Evolutionary conservation across 1,140 invertebrate species (phyloP), one percentile per base, ranked within the genome.

Genomic region (Xylocopa sonorina): DNA sequence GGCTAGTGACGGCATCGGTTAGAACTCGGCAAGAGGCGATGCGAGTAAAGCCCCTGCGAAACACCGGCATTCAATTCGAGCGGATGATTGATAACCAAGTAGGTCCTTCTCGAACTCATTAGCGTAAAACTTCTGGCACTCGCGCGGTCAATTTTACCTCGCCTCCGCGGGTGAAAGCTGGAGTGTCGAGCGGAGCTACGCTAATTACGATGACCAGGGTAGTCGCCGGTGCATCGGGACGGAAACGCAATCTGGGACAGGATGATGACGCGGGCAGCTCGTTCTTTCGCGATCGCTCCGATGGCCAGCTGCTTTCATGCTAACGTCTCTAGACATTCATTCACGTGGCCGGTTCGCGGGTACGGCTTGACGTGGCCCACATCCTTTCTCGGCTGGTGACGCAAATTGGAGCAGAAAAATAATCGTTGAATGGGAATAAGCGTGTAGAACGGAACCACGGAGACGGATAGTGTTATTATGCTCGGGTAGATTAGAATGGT

Each of bases 151-250:
- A 51, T 83, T 63, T 12, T 58, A 24, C 67, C 57, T 76, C 29
- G n/a, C n/a, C n/a, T 46, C 0, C 24, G 12, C 18, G 5, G n/a
- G 16, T 24, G 53, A 27, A 43, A 38, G 32, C 12, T 4, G 0
- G n/a, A 2, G 38, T 14, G 27, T 32, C 74, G 48, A 18, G 21
- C 32, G 12, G 32, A 38, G 46, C 7, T 24, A 53, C 57, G 68
- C 81, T 84, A 83, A 84, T 84, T 84, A 84, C 75, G 55, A 66
- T 50, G 46, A 67, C 50, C 82, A 24, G 68, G 55, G 64, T 43
- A 48, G 43, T 78, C 64, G 81, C 66, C 41, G 51, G 64, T 74
- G 53, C 62, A 66, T 58, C 76, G 63, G 24, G 43, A 69, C 41
- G 50, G 64, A 83, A 72, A 66, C 29, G 82, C 69, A 83, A 84